A percentile compares a stretch with the other conserved stretches of the same genome.
phyloP scores from a whole-genome alignment of 2,113 vertebrate genomes.

The Piaya cayana region DNA sequence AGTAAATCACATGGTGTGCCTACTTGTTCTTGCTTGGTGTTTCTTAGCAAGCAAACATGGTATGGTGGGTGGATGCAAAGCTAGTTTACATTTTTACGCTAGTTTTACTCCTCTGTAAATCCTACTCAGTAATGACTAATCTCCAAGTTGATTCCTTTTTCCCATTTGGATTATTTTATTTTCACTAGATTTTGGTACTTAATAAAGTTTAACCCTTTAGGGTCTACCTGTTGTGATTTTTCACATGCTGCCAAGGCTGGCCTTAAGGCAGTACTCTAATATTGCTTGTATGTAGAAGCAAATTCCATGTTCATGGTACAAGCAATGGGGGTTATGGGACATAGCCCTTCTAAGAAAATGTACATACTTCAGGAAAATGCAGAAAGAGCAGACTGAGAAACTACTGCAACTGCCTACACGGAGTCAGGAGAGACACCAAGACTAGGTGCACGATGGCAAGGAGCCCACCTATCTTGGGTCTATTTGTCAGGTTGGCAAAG shows the following conservation, averaged over 20 bases:
- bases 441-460: rapidly evolving
- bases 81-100: slow-evolving; percentile 70
- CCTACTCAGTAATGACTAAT: slow-evolving; percentile 76
- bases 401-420: background rate
- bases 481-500: no score
- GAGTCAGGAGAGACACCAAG: background rate
- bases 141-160: slow-evolving; percentile 58
- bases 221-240: background rate
- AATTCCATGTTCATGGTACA: background rate
- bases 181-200: slow-evolving; percentile 36
- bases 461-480: background rate
- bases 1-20: slow-evolving; percentile 62
- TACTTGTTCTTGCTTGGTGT: slow-evolving; percentile 30
- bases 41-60: slow-evolving; percentile 65
- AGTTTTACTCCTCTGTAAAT: slow-evolving; percentile 72
- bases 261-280: background rate
- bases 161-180: slow-evolving; percentile 59
- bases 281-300: background rate
- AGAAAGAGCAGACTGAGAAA: background rate
- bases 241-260: background rate
- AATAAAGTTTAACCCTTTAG: slow-evolving; percentile 51
- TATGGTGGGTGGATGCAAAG: slow-evolving; percentile 72
- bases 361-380: background rate
- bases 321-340: background rate
- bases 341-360: background rate